Evolutionary conservation across 2,888 invertebrate genomes (phyloP).

Genomic region (Melanostoma scalare): DNA sequence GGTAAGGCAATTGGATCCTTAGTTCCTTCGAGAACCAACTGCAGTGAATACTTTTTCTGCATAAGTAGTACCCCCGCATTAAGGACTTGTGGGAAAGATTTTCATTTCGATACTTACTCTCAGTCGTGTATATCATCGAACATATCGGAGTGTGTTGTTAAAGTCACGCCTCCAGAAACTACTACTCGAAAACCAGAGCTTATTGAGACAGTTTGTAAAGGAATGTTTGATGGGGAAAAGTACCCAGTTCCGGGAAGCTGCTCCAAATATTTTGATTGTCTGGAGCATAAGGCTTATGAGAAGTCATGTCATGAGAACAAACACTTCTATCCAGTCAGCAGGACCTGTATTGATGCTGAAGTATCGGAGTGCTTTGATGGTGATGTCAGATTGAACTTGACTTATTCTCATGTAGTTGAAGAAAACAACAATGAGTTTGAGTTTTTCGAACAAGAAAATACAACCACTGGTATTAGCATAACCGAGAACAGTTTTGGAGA

Average conservation of each 20-base stretch:
- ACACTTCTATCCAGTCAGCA: constrained; percentile 43
- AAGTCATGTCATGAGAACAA: constrained; percentile 38
- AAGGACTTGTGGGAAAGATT: constrained; percentile 5
- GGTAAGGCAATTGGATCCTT: constrained; percentile 47
- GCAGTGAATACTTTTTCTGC: constrained; percentile 52
- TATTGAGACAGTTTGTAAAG: constrained; percentile 29
- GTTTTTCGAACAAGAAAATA: not conserved
- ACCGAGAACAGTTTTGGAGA: too few species aligned
- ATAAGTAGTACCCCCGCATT: constrained; percentile 27
- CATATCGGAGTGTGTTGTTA: constrained; percentile 24
- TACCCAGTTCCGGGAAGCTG: constrained; percentile 48
- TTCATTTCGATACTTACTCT: constrained; percentile 22
- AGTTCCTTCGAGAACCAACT: constrained; percentile 41
- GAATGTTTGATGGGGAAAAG: constrained; percentile 46
- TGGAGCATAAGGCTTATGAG: constrained; percentile 33
- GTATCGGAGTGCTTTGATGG: constrained; percentile 47
- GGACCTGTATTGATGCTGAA: constrained; percentile 26
- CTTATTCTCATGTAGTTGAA: not conserved
- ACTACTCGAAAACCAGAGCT: constrained; percentile 3
- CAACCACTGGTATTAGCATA: not conserved
- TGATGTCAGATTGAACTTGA: not conserved
- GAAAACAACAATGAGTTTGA: not conserved
- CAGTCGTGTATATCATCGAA: constrained; percentile 20
- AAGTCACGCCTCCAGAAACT: not conserved
- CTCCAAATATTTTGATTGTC: constrained; percentile 47